Percentiles rank a stretch among this genome's conserved stretches.
phyloP scores from a whole-genome alignment of 2,888 invertebrate genomes.

The Parascotia fuliginaria region DNA sequence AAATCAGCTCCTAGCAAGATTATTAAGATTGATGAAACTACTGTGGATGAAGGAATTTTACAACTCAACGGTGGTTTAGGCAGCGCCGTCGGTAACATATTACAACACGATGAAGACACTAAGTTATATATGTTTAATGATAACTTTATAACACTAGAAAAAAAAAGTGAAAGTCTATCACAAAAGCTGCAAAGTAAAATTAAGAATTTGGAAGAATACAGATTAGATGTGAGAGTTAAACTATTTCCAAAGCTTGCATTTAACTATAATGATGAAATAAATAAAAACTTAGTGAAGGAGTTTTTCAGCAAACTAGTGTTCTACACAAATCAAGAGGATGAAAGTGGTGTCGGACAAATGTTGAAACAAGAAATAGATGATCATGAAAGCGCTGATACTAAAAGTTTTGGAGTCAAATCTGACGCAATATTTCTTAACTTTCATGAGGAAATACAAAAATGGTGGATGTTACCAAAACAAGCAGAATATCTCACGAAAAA shows the following conservation, averaged over 20 bases:
- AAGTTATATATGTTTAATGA: conserved; percentile 15
- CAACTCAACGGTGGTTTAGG: conserved; percentile 12
- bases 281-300: background rate
- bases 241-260: conserved; percentile 2
- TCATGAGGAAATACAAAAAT: conserved; percentile 11
- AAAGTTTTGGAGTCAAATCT: background rate
- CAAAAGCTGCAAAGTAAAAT: background rate
- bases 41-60: conserved; percentile 4
- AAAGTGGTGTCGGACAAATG: conserved; percentile 20
- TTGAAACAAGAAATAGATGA: background rate
- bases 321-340: conserved; percentile 7
- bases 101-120: conserved; percentile 4
- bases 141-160: background rate
- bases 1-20: background rate
- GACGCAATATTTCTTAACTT: conserved; percentile 11
- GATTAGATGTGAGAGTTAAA: background rate
- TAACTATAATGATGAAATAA: background rate
- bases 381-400: too few relatives aligned
- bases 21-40: conserved; percentile 12
- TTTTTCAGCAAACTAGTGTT: conserved; percentile 3
- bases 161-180: conserved; percentile 4
- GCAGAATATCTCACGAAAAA: conserved; percentile 5
- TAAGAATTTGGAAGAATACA: background rate
- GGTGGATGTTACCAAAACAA: conserved; percentile 8
- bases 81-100: conserved; percentile 20